Evolutionary conservation across 2,113 vertebrate species (phyloP).

Genomic region (Suncus etruscus): DNA sequence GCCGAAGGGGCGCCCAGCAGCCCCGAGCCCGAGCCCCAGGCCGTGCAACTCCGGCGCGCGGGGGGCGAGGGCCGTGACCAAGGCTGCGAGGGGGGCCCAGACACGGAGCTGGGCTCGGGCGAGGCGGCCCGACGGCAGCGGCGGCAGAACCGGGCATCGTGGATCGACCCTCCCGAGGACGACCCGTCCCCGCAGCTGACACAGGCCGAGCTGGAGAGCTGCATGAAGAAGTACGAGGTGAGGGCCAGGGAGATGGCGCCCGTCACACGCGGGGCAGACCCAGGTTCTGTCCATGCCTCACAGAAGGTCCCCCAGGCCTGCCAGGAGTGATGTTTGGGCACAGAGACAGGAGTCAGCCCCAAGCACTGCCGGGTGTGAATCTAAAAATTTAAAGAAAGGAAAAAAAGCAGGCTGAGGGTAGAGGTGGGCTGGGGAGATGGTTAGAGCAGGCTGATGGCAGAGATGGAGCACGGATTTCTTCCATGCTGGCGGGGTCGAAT

Average conservation of each 20-base stretch:
- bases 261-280: no score
- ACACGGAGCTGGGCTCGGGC: conserved; percentile 59
- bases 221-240: conserved; percentile 97
- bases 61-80: conserved; percentile 43
- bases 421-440: not conserved
- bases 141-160: conserved; percentile 90
- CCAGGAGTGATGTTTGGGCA: no score
- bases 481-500: no score
- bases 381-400: no score
- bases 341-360: no score
- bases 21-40: conserved; percentile 55
- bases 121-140: conserved; percentile 82
- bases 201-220: conserved; percentile 98
- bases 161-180: conserved; percentile 96
- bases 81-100: not conserved
- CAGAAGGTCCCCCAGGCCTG: no score
- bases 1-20: conserved; percentile 84
- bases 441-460: no score
- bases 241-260: not conserved
- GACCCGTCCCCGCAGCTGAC: conserved; percentile 90
- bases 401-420: not conserved
- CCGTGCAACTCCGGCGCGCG: conserved; percentile 55
- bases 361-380: no score
- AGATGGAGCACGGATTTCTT: no score
- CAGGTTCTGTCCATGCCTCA: no score